A percentile compares a stretch with the other conserved stretches of the same genome.
These are phyloP conservation scores for Amphiprion percula DNA, from an alignment of 2,113 vertebrate species.

Conservation along the genomic window DNA sequence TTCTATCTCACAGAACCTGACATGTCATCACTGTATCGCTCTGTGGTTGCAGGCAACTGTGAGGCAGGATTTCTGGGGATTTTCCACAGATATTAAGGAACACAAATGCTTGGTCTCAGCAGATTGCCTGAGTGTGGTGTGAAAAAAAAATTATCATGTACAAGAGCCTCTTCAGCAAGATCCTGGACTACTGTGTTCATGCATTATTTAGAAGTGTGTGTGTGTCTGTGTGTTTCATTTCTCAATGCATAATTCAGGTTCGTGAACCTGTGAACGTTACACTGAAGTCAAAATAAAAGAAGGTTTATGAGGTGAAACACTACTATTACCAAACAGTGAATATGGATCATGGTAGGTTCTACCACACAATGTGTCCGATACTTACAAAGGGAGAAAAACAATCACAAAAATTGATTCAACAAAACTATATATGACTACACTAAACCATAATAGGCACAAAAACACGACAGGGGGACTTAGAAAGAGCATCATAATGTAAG, in stretches of 20 bases:
- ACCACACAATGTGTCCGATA: background rate
- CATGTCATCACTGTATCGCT: conserved; percentile 48
- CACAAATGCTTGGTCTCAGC: conserved; percentile 26
- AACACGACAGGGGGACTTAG: background rate
- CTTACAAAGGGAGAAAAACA: background rate
- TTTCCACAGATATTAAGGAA: conserved; percentile 66
- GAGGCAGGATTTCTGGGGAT: conserved; percentile 57
- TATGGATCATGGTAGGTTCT: background rate
- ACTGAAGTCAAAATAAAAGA: conserved; percentile 10
- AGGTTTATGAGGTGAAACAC: background rate
- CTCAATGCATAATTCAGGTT: conserved; percentile 54
- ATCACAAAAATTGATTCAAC: background rate
- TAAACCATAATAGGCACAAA: background rate
- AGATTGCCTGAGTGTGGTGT: conserved; percentile 29
- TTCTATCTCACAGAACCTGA: conserved; percentile 43
- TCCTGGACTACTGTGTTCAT: conserved; percentile 42
- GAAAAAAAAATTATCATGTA: conserved; percentile 30
- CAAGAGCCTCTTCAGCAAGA: conserved; percentile 36
- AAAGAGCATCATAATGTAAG: background rate
- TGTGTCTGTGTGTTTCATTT: conserved; percentile 15
- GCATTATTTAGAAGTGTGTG: conserved; percentile 47
- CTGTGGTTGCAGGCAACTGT: conserved; percentile 30
- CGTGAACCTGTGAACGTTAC: conserved; percentile 29
- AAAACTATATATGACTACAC: background rate
- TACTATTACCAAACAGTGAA: background rate